Evolutionary conservation across 2,113 vertebrate genomes (phyloP).

Genomic region (Prionailurus viverrinus): DNA sequence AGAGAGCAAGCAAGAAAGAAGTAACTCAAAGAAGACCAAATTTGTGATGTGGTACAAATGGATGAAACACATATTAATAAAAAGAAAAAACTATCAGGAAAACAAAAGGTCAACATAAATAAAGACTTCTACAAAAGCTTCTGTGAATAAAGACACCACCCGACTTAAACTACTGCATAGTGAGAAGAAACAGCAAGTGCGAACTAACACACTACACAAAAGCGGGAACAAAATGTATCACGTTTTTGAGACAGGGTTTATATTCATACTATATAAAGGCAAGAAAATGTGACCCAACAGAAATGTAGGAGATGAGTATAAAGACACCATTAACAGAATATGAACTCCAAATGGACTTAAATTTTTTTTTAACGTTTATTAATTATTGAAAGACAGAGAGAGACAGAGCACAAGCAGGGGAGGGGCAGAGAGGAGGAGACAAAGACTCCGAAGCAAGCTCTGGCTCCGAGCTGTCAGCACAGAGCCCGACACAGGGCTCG

Average conservation of each 20-base stretch:
- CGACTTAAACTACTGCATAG: neutral
- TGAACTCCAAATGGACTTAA: neutral
- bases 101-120: neutral
- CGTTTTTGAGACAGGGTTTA: neutral
- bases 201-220: neutral
- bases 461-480: too few relatives aligned
- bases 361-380: too few relatives aligned
- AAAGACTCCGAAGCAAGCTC: too few relatives aligned
- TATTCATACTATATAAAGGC: neutral
- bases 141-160: neutral
- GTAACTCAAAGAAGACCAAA: neutral
- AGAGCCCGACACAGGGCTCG: too few relatives aligned
- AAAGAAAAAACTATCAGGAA: neutral
- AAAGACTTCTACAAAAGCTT: neutral
- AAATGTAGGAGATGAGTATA: neutral
- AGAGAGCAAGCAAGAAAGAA: neutral
- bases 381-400: too few relatives aligned
- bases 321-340: neutral
- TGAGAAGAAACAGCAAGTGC: neutral
- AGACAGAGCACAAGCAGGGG: too few relatives aligned
- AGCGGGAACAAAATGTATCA: neutral
- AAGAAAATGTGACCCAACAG: neutral
- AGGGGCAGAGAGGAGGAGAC: too few relatives aligned
- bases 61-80: neutral
- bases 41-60: neutral